Base-by-base conservation (phyloP, 2,113 vertebrate genomes). In the Ptychochromis oligacanthus region DNA sequence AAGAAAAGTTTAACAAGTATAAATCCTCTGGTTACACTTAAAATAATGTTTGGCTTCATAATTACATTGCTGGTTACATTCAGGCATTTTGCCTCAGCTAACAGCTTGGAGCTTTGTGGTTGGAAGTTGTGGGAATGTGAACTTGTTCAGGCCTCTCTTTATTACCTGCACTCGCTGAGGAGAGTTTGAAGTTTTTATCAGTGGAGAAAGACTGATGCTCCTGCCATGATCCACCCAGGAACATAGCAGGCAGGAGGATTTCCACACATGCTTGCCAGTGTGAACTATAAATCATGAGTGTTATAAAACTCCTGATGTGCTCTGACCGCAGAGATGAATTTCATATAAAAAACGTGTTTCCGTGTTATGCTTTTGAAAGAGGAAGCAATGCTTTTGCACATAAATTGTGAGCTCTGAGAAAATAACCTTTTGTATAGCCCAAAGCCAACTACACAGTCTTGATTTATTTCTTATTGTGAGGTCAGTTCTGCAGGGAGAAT, bases 401-500 rank as follows among this genome's bases (percentile, higher is more conserved):
- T 58, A 26, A 61, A 31, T 49, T 7, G 12, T 22, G 3, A 9
- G 7, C 22, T 70, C 77, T 89, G 88, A 82, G 79, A 91, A 88
- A 80, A 89, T 76, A 72, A 59, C 55, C 55, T 75, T 5, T 77
- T 40, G 56, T 72, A 38, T 0, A 0, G 46, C 84, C 81, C 43
- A 59, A 86, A 81, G 40, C 34, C 49, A 40, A 8, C 22, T 46
- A 58, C 24, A 77, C 75, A 77, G 18, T 38, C 18, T 54, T 85
- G 49, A 81, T 85, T 84, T 84, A 60, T 80, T 75, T 80, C 56
- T 56, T 38, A 57, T 38, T 78, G 56, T 67, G 70, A 89, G 87
- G 86, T 89, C 85, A 80, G 43, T 20, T 80, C 85, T 84, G n/a
- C 40, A 28, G 89, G 62, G 81, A 87, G 13, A 3, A 15, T n/a